Evolutionary conservation across 2,888 invertebrate genomes (phyloP).

Genomic region (Drosophila cracens): DNA sequence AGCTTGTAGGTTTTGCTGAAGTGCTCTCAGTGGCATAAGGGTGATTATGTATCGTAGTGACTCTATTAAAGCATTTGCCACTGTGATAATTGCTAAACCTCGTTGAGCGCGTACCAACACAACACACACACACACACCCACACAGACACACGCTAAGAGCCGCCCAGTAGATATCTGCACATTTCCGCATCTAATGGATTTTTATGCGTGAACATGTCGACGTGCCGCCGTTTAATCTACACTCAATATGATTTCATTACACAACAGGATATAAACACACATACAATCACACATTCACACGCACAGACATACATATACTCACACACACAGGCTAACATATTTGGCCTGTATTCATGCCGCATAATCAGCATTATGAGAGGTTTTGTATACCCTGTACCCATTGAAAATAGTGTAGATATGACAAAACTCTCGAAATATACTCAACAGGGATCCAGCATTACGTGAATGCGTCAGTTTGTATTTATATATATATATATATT

Average conservation of each 20-base stretch:
- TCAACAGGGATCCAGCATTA: neutral
- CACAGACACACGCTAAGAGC: neutral
- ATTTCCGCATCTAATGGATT: conserved; percentile 74
- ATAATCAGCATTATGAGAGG: conserved; percentile 74
- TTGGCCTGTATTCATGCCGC: conserved; percentile 64
- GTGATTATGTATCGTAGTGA: conserved; percentile 38
- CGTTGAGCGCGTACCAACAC: conserved; percentile 25
- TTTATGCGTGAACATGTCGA: conserved; percentile 67
- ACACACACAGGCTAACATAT: conserved; percentile 18
- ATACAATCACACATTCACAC: conserved; percentile 3
- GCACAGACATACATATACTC: neutral
- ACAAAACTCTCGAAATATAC: neutral
- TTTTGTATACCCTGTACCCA: conserved; percentile 33
- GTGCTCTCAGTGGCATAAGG: conserved; percentile 45
- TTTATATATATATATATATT: neutral
- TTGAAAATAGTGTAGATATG: neutral
- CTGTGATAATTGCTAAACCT: conserved; percentile 71
- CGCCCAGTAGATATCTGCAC: conserved; percentile 38
- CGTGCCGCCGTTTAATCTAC: conserved; percentile 77
- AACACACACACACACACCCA: conserved; percentile 5
- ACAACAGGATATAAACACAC: conserved; percentile 59
- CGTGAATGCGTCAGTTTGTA: neutral
- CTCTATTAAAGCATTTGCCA: conserved; percentile 62
- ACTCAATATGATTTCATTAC: conserved; percentile 76
- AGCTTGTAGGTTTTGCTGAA: conserved; percentile 53